These are phyloP conservation scores for Tragopan temminckii DNA, from an alignment of 2,797 vertebrate species.

Conservation along the genomic window DNA sequence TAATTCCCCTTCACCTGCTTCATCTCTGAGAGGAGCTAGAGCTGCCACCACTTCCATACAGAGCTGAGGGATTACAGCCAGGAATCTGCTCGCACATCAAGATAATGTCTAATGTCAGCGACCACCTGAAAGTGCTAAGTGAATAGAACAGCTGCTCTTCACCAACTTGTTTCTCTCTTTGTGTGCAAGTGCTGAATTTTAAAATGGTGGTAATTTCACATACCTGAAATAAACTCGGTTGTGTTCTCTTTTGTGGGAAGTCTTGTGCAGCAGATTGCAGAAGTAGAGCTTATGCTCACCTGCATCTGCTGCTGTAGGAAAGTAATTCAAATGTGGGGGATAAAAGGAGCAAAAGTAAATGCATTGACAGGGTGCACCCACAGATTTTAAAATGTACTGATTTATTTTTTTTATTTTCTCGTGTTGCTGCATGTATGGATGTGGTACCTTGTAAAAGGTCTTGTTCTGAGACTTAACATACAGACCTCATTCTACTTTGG, in stretches of 20 bases:
- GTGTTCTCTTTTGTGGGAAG: neutral
- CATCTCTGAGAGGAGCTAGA: neutral
- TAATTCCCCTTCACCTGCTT: neutral
- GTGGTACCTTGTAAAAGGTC: neutral
- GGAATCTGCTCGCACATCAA: neutral
- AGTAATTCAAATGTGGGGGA: neutral
- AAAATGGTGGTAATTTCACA: neutral
- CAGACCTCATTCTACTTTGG: neutral
- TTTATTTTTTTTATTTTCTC: neutral
- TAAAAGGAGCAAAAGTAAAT: accelerated
- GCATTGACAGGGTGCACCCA: neutral
- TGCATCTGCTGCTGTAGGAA: neutral
- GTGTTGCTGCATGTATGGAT: neutral
- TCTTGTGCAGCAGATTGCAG: neutral
- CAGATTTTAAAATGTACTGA: neutral
- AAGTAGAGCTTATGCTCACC: neutral
- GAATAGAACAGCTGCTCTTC: neutral
- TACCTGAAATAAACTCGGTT: neutral
- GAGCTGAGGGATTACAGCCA: neutral
- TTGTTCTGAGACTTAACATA: neutral
- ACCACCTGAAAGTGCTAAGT: neutral
- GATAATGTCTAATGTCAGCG: neutral
- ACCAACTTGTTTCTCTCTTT: neutral
- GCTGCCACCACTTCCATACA: neutral
- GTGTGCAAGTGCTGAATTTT: neutral